Conservation (phyloP, 2,113 vertebrate species). For the Dipodomys ordii region DNA sequence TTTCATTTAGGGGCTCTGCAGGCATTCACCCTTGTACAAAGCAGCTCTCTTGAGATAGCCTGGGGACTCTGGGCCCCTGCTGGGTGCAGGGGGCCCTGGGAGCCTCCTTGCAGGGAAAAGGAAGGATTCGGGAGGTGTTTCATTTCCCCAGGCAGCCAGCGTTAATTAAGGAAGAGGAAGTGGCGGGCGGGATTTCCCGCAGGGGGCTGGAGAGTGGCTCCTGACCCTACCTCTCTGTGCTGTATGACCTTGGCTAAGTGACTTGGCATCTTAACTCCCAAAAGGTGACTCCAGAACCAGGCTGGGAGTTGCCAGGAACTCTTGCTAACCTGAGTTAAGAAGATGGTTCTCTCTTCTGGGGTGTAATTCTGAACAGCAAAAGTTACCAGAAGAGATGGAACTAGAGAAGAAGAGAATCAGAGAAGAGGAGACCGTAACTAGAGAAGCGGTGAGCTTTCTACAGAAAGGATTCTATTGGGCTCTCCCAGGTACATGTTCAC, state of each 20-base stretch:
- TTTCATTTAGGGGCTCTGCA: slow-evolving; percentile 70
- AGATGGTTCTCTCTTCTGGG: not conserved
- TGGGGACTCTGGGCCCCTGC: slow-evolving; percentile 18
- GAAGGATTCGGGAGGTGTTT: slow-evolving; percentile 69
- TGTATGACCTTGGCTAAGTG: not conserved
- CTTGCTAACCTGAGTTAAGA: too few species aligned
- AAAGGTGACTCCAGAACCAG: not conserved
- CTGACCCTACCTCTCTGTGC: not conserved
- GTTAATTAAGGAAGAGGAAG: slow-evolving; percentile 63
- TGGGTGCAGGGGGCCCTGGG: slow-evolving; percentile 25
- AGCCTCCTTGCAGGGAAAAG: slow-evolving; percentile 43
- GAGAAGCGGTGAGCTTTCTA: too few species aligned
- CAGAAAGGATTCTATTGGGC: fast-evolving
- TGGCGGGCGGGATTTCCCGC: not conserved
- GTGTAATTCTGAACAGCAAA: not conserved
- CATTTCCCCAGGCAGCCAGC: slow-evolving; percentile 69
- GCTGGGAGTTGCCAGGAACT: fast-evolving
- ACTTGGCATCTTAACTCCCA: not conserved
- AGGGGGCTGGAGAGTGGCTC: not conserved
- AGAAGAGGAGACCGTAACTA: too few species aligned
- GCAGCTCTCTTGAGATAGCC: not conserved
- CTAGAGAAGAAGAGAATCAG: not conserved
- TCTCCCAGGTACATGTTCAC: not conserved
- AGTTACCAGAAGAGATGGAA: fast-evolving
- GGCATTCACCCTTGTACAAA: not conserved